These are phyloP conservation scores for Peromyscus attwateri DNA, from an alignment of 2,797 vertebrate species.

Conservation along the genomic window DNA sequence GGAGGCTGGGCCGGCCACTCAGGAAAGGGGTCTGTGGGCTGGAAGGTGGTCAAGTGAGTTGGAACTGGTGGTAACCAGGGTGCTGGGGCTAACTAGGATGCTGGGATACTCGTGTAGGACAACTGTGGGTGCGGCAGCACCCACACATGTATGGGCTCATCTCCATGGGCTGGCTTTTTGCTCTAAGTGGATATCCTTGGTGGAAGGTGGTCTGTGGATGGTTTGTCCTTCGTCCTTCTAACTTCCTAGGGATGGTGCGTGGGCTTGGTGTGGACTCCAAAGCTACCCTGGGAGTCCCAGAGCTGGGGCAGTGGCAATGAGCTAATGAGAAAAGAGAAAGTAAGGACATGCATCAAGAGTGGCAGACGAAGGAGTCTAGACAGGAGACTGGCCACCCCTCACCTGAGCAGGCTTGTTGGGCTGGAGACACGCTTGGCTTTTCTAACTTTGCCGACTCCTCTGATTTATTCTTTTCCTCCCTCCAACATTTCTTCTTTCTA, in stretches of 20 bases:
- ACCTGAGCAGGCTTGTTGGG: neutral
- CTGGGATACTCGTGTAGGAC: neutral
- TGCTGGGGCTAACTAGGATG: no score
- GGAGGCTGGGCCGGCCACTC: neutral
- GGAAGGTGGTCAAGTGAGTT: neutral
- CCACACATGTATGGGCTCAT: neutral
- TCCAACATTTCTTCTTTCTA: neutral
- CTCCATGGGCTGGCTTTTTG: neutral
- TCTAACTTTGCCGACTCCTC: neutral
- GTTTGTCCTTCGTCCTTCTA: neutral
- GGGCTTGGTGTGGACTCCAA: neutral
- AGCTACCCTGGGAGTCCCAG: neutral
- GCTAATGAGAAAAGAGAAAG: neutral
- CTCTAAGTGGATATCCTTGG: neutral
- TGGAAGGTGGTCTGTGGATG: neutral
- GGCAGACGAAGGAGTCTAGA: neutral
- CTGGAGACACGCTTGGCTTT: neutral
- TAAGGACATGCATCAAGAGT: accelerated
- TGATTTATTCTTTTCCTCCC: neutral
- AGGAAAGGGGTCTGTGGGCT: neutral
- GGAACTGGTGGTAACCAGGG: no score
- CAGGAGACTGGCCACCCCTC: neutral
- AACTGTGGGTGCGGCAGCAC: accelerated
- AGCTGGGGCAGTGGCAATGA: neutral
- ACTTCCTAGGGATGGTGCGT: neutral